Evolutionary conservation across 2,113 vertebrate species (phyloP), one percentile per base, ranked within the genome.

Genomic region (Rhea americana): DNA sequence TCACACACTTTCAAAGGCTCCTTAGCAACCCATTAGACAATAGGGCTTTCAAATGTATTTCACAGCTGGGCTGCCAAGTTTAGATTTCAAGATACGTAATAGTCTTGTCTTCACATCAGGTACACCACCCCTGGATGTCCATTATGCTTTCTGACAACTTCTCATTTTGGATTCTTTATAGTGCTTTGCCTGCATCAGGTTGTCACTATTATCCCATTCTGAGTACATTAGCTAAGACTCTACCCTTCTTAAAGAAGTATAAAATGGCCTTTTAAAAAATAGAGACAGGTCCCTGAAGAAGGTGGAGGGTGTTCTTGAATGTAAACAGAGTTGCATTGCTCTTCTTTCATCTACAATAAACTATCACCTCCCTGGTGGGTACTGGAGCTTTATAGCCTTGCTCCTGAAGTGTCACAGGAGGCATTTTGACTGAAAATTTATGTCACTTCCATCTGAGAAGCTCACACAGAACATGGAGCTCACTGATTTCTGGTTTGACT

Each of bases 111-210:
- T 39, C 66, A 81, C 24, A 35, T 88, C 70, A 92, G 89, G 59
- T 72, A 73, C 10, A 77, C 22, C 39, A 75, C 35, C 16, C 20
- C 53, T 77, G n/a, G 43, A 65, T 88, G 73, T 41, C 79, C 77
- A 82, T 95, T 93, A 86, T 22, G 65, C 48, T 94, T 95, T 87
- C 59, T 17, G 68, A 91, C 90, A 86, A 32, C 56, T 93, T 93
- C 79, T 78, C 53, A 86, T 88, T 91, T 94, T 84, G 76, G 61
- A 93, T 86, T 93, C 66, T 35, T 65, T 55, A 32, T 63, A 81
- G 48, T 66, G 58, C 80, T 88, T 88, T 78, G 28, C 2, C 6
- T 22, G 45, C 30, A 41, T 90, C 91, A 78, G 81, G 48, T 56
- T 93, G 76, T 85, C 93, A 81, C 76, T 85, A 75, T 89, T 79